Evolutionary conservation across 2,113 vertebrate genomes (phyloP).

Genomic region (Parotia lawesii): DNA sequence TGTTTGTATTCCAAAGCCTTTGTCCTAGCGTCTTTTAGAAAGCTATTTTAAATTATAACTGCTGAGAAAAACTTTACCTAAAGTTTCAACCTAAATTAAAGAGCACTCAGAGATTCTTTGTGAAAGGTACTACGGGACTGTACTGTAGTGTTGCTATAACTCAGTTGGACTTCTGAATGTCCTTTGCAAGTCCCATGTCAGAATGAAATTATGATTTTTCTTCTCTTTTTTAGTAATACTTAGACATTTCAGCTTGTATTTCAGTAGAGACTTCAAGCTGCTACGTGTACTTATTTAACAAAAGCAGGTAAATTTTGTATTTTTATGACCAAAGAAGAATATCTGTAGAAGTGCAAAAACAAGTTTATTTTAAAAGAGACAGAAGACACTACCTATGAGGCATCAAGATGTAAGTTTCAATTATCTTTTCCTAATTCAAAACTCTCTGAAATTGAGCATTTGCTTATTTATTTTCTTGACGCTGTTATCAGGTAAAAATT

Average conservation of each 20-base stretch:
- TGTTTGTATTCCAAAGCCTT: neutral
- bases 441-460: neutral
- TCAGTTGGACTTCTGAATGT: neutral
- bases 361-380: neutral
- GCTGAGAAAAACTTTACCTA: neutral
- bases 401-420: neutral
- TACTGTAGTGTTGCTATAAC: neutral
- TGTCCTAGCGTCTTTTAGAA: neutral
- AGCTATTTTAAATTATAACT: neutral
- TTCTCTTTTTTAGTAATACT: neutral
- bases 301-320: neutral
- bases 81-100: neutral
- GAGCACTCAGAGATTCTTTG: neutral
- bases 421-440: neutral
- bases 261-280: neutral
- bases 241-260: neutral
- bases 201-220: neutral
- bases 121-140: neutral
- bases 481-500: neutral
- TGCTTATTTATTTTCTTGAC: neutral
- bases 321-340: neutral
- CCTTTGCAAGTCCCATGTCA: neutral
- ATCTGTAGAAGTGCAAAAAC: neutral
- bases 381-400: neutral
- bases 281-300: neutral